A percentile compares a stretch with the other conserved stretches of the same genome.
These are phyloP conservation scores for Arizona elegans DNA, from an alignment of 2,113 vertebrate genomes.

Conservation along the genomic window DNA sequence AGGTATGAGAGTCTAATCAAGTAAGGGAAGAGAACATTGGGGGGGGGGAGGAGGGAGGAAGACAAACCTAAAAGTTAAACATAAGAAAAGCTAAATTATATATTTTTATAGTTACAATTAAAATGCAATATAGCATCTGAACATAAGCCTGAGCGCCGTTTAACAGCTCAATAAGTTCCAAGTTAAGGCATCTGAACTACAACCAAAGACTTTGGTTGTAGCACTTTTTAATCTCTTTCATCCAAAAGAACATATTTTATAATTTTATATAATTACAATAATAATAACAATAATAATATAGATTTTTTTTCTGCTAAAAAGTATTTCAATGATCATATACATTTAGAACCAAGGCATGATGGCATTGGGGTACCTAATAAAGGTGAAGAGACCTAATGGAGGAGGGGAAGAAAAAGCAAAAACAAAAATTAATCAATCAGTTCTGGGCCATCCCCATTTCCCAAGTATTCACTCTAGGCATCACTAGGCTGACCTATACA, in stretches of 20 bases:
- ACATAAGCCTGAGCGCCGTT: slow-evolving; percentile 56
- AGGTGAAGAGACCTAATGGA: slow-evolving; percentile 41
- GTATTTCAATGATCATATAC: slow-evolving; percentile 78
- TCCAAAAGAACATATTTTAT: slow-evolving; percentile 66
- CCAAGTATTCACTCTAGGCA: not conserved
- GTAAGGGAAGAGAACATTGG: slow-evolving; percentile 3
- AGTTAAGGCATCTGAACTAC: slow-evolving; percentile 70
- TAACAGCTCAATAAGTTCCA: slow-evolving; percentile 52
- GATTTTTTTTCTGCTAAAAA: slow-evolving; percentile 69
- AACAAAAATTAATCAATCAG: slow-evolving; percentile 46
- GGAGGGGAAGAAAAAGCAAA: slow-evolving; percentile 20
- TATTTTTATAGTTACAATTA: slow-evolving; percentile 28
- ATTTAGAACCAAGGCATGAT: slow-evolving; percentile 79
- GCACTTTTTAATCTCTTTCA: slow-evolving; percentile 64
- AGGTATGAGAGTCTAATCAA: slow-evolving; percentile 52
- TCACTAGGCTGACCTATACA: slow-evolving; percentile 5
- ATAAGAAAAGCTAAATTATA: slow-evolving; percentile 50
- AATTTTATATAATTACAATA: slow-evolving; percentile 67
- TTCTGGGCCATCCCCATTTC: slow-evolving; percentile 37
- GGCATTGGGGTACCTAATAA: slow-evolving; percentile 66
- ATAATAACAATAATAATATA: slow-evolving; percentile 67
- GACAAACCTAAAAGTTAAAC: slow-evolving; percentile 62
- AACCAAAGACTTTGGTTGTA: slow-evolving; percentile 74
- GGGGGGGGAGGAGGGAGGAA: slow-evolving; percentile 48
- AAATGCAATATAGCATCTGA: slow-evolving; percentile 52